Conservation (phyloP, 2,888 invertebrate genomes). For the Prosapia bicincta region DNA sequence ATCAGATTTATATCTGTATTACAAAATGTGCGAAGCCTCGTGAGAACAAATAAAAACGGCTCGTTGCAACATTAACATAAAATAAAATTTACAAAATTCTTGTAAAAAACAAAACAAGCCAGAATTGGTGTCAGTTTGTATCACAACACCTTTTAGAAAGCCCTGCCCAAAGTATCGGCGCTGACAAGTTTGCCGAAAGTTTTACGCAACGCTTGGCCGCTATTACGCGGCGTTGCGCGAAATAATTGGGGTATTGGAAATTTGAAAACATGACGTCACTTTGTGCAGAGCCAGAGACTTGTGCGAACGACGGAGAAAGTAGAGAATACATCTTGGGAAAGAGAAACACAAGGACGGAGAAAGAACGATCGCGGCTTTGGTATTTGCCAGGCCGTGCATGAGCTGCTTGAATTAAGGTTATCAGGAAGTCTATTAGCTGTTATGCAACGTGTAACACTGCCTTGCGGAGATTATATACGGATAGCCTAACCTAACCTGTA, state of each 20-base stretch:
- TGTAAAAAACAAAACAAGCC: not conserved
- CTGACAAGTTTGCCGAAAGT: not conserved
- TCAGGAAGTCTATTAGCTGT: conserved; percentile 2
- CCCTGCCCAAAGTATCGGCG: not conserved
- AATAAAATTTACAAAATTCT: not conserved
- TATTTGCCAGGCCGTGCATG: not conserved
- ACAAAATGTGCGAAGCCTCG: not conserved
- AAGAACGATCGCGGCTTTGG: not conserved
- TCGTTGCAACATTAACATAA: not conserved
- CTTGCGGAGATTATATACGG: not conserved
- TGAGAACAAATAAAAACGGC: not conserved
- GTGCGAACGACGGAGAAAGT: not conserved
- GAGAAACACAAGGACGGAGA: not conserved
- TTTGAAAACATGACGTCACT: no score
- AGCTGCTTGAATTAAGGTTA: not conserved
- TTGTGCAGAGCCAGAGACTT: no score
- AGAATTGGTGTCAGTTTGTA: not conserved
- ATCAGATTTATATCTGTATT: not conserved
- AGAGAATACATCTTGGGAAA: not conserved
- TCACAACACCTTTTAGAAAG: not conserved
- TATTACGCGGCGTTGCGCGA: no score
- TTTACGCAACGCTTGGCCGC: not conserved
- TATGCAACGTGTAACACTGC: not conserved
- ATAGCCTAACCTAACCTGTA: not conserved
- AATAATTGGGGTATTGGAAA: no score